Evolutionary conservation across 64 coral and sea anemone genomes (phyloP).

Genomic region (Orbicella faveolata): DNA sequence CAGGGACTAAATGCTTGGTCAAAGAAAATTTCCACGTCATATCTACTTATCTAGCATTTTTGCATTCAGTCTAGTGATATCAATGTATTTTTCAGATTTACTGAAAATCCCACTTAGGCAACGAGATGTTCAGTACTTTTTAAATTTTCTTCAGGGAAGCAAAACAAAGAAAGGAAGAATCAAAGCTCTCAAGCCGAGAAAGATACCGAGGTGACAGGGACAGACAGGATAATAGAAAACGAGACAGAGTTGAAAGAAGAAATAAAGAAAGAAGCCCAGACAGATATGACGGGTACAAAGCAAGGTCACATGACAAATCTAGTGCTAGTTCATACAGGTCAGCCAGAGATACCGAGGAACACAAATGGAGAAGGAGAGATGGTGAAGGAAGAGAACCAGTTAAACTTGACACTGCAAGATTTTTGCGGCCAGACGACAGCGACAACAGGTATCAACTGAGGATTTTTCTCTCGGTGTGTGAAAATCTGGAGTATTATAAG

Average conservation of each 20-base stretch:
- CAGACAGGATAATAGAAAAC: not conserved
- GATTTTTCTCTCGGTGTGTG: not conserved
- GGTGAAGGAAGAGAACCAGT: not conserved
- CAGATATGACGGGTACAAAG: not conserved
- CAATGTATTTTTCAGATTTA: too few relatives aligned
- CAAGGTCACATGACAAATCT: constrained; percentile 15
- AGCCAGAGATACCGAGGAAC: constrained; percentile 2
- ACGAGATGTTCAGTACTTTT: not conserved
- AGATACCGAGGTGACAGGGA: not conserved
- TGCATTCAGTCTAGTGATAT: too few relatives aligned
- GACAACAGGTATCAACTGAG: not conserved
- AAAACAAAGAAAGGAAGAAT: not conserved
- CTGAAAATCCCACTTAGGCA: too few relatives aligned
- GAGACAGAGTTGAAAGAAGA: not conserved
- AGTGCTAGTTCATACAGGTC: not conserved
- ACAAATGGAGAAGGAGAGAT: constrained; percentile 33
- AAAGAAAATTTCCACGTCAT: not conserved
- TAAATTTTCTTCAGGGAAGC: constrained; percentile 1
- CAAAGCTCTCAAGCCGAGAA: not conserved
- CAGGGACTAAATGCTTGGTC: not conserved
- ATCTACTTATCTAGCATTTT: too few relatives aligned
- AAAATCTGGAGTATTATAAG: too few relatives aligned
- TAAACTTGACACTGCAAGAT: not conserved
- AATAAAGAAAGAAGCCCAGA: constrained; percentile 21
- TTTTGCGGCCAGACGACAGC: not conserved